phyloP scores from a whole-genome alignment of 2,797 vertebrate genomes.

The Hippocampus kuda region DNA sequence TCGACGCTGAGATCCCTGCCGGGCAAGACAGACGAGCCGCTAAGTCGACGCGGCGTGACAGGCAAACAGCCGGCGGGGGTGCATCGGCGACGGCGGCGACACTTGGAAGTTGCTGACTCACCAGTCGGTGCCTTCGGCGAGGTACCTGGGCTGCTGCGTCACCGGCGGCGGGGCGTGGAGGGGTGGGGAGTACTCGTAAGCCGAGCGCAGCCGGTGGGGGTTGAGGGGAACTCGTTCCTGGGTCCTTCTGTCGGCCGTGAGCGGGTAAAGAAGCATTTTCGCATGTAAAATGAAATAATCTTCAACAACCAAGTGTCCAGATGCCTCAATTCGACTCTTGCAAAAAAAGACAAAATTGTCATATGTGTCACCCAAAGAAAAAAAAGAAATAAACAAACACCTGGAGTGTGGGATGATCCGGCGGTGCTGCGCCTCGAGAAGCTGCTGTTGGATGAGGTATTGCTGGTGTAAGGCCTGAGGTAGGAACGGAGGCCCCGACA shows the following conservation, averaged over 20 bases:
- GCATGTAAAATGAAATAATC: too few relatives aligned
- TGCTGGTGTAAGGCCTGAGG: conserved; percentile 99
- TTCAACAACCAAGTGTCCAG: too few relatives aligned
- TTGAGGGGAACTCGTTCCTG: conserved; percentile 87
- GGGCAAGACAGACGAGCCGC: conserved; percentile 17
- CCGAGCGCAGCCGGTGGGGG: conserved; percentile 82
- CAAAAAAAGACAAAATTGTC: background rate
- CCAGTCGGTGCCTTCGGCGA: conserved; percentile 98
- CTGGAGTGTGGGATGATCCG: conserved; percentile 88
- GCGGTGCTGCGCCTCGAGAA: conserved; percentile 93
- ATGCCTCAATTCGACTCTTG: too few relatives aligned
- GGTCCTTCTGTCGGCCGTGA: conserved; percentile 70
- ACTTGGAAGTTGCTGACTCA: conserved; percentile 57
- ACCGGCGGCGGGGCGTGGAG: conserved; percentile 81
- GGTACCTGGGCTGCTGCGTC: conserved; percentile 82
- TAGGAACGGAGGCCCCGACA: conserved; percentile 91
- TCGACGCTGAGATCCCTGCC: conserved; percentile 95
- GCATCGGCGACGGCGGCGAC: background rate
- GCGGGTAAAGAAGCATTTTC: background rate
- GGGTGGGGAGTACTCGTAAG: conserved; percentile 84
- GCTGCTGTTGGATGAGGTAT: conserved; percentile 99
- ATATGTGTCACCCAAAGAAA: background rate
- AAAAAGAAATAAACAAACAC: conserved; percentile 47
- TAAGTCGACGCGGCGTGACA: background rate
- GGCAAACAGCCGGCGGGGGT: background rate